Evolutionary conservation across 2,113 vertebrate species (phyloP).

Genomic region (Murina feae): DNA sequence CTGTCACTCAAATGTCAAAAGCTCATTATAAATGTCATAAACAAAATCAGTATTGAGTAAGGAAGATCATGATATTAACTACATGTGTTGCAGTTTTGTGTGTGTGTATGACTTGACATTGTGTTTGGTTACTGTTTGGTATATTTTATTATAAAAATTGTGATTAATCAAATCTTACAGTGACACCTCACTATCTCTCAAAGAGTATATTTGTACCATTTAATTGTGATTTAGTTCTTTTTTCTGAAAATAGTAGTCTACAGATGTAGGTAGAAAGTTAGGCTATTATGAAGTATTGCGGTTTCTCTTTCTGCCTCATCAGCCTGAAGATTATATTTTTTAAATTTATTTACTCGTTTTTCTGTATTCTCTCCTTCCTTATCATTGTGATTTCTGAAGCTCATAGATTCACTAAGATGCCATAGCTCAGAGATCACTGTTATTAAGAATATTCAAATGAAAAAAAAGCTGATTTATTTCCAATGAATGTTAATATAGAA

Average conservation of each 20-base stretch:
- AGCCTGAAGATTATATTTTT: background rate
- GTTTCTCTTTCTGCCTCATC: background rate
- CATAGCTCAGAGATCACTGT: background rate
- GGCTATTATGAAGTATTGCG: background rate
- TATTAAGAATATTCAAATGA: background rate
- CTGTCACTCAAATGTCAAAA: slow-evolving; percentile 82
- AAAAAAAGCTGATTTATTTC: background rate
- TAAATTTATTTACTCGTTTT: background rate
- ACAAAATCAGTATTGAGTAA: slow-evolving; percentile 73
- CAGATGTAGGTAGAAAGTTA: background rate
- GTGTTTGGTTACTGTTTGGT: slow-evolving; percentile 56
- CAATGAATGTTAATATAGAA: slow-evolving; percentile 20
- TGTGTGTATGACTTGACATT: slow-evolving; percentile 56
- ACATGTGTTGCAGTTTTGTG: slow-evolving; percentile 39
- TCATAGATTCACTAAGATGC: background rate
- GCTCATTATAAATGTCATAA: slow-evolving; percentile 74
- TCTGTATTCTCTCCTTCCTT: background rate
- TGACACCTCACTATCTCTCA: slow-evolving; percentile 50
- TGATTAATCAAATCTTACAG: slow-evolving; percentile 51
- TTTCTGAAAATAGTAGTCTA: slow-evolving; percentile 16
- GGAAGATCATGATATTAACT: slow-evolving; percentile 70
- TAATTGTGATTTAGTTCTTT: slow-evolving; percentile 44
- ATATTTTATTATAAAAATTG: slow-evolving; percentile 61
- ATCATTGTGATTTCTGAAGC: background rate
- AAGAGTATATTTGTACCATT: slow-evolving; percentile 37